Evolutionary conservation across 2,797 vertebrate genomes (phyloP).

Genomic region (Phoxinus dragarum): DNA sequence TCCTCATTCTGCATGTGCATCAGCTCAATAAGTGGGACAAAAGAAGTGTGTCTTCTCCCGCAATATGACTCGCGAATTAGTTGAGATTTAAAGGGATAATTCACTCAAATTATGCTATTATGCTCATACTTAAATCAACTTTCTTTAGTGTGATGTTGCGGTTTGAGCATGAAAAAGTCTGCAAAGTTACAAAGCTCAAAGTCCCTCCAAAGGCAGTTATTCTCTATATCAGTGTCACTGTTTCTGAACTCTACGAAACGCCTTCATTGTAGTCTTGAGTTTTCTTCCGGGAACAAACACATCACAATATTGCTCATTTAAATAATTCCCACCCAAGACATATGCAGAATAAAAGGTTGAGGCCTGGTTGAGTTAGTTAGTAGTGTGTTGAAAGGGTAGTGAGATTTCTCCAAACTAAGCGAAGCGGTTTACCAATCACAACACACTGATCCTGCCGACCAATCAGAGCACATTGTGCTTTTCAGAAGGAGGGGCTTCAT

Average conservation of each 20-base stretch:
- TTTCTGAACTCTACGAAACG: neutral
- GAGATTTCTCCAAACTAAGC: neutral
- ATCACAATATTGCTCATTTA: neutral
- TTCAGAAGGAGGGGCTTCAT: neutral
- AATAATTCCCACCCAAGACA: neutral
- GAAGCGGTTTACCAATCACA: neutral
- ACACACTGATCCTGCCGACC: neutral
- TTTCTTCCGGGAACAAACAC: neutral
- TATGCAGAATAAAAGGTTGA: neutral
- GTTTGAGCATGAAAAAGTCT: neutral
- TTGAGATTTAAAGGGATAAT: conserved; percentile 34
- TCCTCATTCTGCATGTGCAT: conserved; percentile 66
- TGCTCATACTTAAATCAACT: neutral
- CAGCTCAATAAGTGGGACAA: conserved; percentile 41
- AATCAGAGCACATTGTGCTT: neutral
- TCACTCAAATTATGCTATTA: neutral
- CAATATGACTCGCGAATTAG: neutral
- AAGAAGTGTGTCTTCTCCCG: conserved; percentile 20
- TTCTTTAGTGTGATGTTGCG: neutral
- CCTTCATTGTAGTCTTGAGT: neutral
- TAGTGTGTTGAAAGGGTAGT: neutral
- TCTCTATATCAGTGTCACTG: neutral
- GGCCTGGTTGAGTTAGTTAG: neutral
- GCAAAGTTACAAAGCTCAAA: neutral
- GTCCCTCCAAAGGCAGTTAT: neutral